Base-by-base conservation (phyloP, 2,113 vertebrate species). In the Helogale parvula region DNA sequence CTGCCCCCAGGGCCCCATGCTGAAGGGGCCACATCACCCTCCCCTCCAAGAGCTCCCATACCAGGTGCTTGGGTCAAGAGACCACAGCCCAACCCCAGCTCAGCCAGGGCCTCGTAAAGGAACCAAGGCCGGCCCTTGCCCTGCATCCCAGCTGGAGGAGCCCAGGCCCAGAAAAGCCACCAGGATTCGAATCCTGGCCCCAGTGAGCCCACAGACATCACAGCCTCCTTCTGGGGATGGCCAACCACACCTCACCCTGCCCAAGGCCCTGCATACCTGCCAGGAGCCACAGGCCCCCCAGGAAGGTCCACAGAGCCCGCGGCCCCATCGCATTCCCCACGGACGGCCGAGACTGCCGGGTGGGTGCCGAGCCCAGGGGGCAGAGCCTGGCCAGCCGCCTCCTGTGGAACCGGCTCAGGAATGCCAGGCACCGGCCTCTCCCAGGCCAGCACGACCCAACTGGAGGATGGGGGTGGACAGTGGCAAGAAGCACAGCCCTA, bases 221-320 rank as follows among this genome's bases (percentile, higher is more conserved):
- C 14, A 11, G 33, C n/a, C 13, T 47, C 80, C 71, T 84, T 57
- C 68, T 17, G n/a, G n/a, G 7, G 54, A 15, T 5, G 17, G 21
- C 52, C 29, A 21, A 47, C 19, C 80, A n/a, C 71, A n/a, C 29
- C 91, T 91, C 25, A 54, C 90, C 63, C 77, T 79, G 93, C 71
- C 52, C 1, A 35, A 15, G 0, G 9, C 57, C 60, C 76, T 57
- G 41, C 87, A 17, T 99, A 99, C 99, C 99, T 99, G 99, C 95
- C 35, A 99, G 96, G 92, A 99, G 98, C 96, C 97, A 97, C 90
- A 99, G 66, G 86, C 98, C 97, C 89, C 91, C 92, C 98, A 99
- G 98, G 94, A 99, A 96, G 97, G 98, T 97, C 23, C 97, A 52
- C 88, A 97, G 96, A 95, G 98, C 97, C 93, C 45, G 12, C n/a